Evolutionary conservation across 1,140 invertebrate genomes (phyloP).

Genomic region (Panagrolaimus sp.): DNA sequence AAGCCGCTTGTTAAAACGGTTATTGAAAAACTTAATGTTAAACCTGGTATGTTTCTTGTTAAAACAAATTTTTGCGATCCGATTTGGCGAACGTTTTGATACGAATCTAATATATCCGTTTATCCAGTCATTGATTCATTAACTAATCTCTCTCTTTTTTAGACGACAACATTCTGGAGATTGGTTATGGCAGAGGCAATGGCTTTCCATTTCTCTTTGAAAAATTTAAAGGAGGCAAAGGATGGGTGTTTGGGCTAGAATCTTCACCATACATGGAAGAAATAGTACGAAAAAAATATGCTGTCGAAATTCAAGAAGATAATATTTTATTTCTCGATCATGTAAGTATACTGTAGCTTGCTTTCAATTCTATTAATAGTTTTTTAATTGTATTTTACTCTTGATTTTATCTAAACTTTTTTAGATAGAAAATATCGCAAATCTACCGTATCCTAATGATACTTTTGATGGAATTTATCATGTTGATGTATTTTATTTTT

Average conservation of each 20-base stretch:
- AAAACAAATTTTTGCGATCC: neutral
- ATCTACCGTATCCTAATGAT: conserved; percentile 32
- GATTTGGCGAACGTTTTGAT: conserved; percentile 7
- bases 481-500: conserved; percentile 42
- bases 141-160: conserved; percentile 14
- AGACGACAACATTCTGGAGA: conserved; percentile 35
- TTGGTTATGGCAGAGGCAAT: conserved; percentile 36
- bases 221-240: conserved; percentile 23
- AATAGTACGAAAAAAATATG: neutral
- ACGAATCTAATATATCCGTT: conserved; percentile 10
- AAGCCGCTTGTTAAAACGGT: conserved; percentile 22
- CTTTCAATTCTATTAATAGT: too few relatives aligned
- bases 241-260: conserved; percentile 27
- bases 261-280: conserved; percentile 25
- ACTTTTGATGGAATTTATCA: conserved; percentile 33
- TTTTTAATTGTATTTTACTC: too few relatives aligned
- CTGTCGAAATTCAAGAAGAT: conserved; percentile 7
- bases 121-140: neutral
- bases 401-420: neutral
- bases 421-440: conserved; percentile 23
- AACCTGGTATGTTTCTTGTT: conserved; percentile 24
- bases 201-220: conserved; percentile 20
- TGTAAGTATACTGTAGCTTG: neutral
- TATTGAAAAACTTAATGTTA: conserved; percentile 20
- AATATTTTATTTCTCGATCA: conserved; percentile 8